Base-by-base conservation (phyloP, 2,888 invertebrate genomes). In the Eupithecia exiguata region DNA sequence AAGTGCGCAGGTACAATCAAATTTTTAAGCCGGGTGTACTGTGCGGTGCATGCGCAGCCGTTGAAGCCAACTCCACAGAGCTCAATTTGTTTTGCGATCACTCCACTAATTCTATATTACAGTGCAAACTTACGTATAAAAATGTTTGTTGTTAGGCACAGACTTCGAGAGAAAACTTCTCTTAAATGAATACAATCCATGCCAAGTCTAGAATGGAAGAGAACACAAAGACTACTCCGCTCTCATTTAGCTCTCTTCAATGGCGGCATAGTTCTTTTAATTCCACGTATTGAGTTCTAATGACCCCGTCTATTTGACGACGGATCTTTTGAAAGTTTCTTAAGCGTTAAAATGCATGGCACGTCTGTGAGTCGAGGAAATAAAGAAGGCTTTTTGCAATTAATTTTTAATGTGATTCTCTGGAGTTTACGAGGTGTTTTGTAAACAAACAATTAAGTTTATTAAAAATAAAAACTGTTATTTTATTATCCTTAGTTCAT, bases 201-300 rank as follows among this genome's bases (percentile, higher is more conserved):
- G 61, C 30, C 62, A 62, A 21, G 25, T 71, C 70, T 58, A 10
- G 58, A 25, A 25, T 58, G 58, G 49, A 71, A 25, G 53, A 65
- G 63, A 65, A 66, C 58, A 71, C 58, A 72, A 67, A 75, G 68
- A 49, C 53, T 65, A 16, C 58, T 72, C 58, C 70, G 68, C 69
- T 70, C 72, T 72, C 71, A 70, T 76, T 74, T 71, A 76, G 69
- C 65, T 70, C 62, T 53, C 53, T 71, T 78, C 71, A 69, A 72
- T 71, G 49, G 72, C 66, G 25, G 30, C 67, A 66, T 69, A 71
- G 71, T 74, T 71, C 69, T 71, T 74, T 78, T 77, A 71, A 70
- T 73, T 74, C 63, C 68, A 35, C 68, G 68, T 70, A 76, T 77
- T 74, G 74, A 77, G 75, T 62, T 78, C 76, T 78, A 80, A 80